Conservation (phyloP, 2,113 vertebrate genomes). For the Hippocampus guttulatus region DNA sequence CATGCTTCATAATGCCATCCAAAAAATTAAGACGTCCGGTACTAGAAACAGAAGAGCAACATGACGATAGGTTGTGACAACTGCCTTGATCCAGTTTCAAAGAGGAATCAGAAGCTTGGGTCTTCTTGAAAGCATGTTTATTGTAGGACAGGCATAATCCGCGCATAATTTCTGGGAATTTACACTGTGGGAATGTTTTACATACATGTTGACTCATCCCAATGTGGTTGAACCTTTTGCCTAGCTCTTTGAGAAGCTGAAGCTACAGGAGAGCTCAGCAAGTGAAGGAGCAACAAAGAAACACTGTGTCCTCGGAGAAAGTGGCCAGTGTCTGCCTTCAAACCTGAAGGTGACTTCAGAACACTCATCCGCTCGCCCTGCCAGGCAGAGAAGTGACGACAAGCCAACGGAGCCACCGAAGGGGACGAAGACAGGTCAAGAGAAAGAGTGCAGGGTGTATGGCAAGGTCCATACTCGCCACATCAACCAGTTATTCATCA, state of each 20-base stretch:
- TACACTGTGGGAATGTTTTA: neutral
- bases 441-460: constrained; percentile 64
- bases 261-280: constrained; percentile 75
- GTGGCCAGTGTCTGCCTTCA: constrained; percentile 29
- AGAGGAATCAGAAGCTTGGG: too few relatives aligned
- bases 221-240: constrained; percentile 1
- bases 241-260: constrained; percentile 89
- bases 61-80: too few relatives aligned
- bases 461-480: constrained; percentile 87
- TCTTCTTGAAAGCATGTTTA: too few relatives aligned
- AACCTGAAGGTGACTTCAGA: neutral
- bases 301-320: neutral
- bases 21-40: too few relatives aligned
- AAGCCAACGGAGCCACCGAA: constrained; percentile 5
- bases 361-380: constrained; percentile 22
- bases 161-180: neutral
- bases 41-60: too few relatives aligned
- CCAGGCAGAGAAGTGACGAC: neutral
- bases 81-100: too few relatives aligned
- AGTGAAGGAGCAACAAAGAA: constrained; percentile 4
- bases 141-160: too few relatives aligned
- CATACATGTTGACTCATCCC: neutral
- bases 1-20: too few relatives aligned
- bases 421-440: constrained; percentile 14
- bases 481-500: constrained; percentile 93